These are phyloP conservation scores for Alces alces DNA, from an alignment of 2,113 vertebrate species.

Conservation along the genomic window DNA sequence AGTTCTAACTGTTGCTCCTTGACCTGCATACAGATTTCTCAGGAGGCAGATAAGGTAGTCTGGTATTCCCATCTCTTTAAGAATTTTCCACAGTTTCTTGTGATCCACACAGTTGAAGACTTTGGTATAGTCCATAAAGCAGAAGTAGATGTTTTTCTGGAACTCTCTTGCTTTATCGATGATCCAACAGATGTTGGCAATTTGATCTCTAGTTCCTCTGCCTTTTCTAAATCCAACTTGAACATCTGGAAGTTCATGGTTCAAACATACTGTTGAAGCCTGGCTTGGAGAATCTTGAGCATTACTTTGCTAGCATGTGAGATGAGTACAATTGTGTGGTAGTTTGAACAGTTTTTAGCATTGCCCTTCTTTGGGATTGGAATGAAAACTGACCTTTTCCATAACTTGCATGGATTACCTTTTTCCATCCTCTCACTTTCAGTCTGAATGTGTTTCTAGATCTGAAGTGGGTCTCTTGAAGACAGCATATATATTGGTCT, in stretches of 20 bases:
- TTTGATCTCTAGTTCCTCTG: not conserved
- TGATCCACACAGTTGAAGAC: not conserved
- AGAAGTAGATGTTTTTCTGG: not conserved
- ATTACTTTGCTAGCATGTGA: not conserved
- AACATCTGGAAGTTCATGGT: not conserved
- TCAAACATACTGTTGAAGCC: not conserved
- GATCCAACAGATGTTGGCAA: not conserved
- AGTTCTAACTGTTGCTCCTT: not conserved
- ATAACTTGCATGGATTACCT: not conserved
- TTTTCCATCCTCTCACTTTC: not conserved
- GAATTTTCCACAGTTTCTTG: not conserved
- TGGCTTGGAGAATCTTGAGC: not conserved
- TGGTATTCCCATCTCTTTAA: not conserved
- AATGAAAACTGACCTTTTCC: not conserved
- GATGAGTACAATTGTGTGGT: not conserved
- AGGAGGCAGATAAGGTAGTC: not conserved
- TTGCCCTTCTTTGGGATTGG: not conserved
- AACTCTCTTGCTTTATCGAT: not conserved
- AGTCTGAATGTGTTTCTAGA: not conserved
- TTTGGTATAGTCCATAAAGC: not conserved
- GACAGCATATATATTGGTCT: not conserved
- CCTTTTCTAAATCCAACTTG: not conserved
- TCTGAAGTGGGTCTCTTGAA: not conserved
- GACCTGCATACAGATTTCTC: not conserved
- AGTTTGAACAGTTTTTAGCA: not conserved